A percentile compares a stretch with the other conserved stretches of the same genome.
These are phyloP conservation scores for Limnephilus rhombicus DNA, from an alignment of 2,888 invertebrate species.

Conservation along the genomic window DNA sequence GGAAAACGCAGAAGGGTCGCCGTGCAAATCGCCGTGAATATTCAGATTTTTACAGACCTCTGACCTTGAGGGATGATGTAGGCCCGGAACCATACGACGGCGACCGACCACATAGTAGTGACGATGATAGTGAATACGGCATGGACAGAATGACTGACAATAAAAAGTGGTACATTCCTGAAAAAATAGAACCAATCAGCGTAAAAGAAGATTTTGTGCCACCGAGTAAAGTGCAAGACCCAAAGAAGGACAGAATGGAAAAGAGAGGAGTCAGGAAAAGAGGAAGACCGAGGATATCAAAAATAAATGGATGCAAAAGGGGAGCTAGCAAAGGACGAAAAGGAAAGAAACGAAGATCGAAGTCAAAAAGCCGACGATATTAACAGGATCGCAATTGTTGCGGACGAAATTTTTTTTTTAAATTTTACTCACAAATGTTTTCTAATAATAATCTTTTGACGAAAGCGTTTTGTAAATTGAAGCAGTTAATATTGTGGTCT, in stretches of 20 bases:
- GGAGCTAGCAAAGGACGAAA: not conserved
- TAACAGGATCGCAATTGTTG: not conserved
- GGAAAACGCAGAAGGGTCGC: not conserved
- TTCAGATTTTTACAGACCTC: not conserved
- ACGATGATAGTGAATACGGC: not conserved
- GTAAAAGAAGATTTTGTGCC: not conserved
- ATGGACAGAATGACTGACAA: not conserved
- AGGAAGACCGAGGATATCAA: not conserved
- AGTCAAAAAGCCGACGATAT: not conserved
- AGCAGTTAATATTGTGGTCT: not conserved
- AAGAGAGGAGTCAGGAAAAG: not conserved
- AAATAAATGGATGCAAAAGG: not conserved
- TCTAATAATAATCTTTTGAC: not conserved
- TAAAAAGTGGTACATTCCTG: not conserved
- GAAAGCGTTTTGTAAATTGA: not conserved
- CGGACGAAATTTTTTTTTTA: not conserved
- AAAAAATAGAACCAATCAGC: not conserved
- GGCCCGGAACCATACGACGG: not conserved
- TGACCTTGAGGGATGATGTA: not conserved
- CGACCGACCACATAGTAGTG: not conserved
- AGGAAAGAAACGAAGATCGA: not conserved
- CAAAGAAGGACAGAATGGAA: no score
- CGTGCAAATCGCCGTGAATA: not conserved
- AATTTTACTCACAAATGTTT: not conserved
- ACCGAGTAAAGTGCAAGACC: no score